A percentile compares a stretch with the other conserved stretches of the same genome.
Conservation (phyloP, 2,888 invertebrate species). For the Yponomeuta plumbellus region DNA sequence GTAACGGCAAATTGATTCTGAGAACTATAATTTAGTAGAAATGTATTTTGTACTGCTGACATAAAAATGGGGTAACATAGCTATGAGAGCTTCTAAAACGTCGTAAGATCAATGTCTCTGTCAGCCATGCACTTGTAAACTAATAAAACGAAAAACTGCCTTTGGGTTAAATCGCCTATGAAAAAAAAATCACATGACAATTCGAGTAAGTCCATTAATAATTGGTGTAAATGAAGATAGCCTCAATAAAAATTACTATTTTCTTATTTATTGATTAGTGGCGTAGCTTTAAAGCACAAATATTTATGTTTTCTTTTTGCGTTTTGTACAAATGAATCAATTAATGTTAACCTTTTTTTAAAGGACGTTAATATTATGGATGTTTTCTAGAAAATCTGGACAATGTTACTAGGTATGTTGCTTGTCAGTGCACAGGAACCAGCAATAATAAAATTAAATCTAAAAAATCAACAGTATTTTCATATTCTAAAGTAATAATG, state of each 20-base stretch:
- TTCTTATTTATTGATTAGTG: conserved; percentile 51
- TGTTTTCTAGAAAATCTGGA: not conserved
- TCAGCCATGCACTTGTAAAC: conserved; percentile 40
- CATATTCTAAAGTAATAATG: conserved; percentile 65
- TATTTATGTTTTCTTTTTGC: conserved; percentile 47
- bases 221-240: conserved; percentile 43
- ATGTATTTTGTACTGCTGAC: conserved; percentile 56
- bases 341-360: not conserved
- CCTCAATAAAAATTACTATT: conserved; percentile 32
- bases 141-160: conserved; percentile 14
- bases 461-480: conserved; percentile 52
- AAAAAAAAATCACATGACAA: conserved; percentile 21
- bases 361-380: not conserved
- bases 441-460: conserved; percentile 57
- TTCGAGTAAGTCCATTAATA: conserved; percentile 33
- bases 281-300: conserved; percentile 55
- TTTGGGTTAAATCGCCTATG: conserved; percentile 9
- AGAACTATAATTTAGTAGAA: conserved; percentile 33
- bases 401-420: not conserved
- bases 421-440: conserved; percentile 20
- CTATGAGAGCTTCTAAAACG: conserved; percentile 60
- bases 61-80: conserved; percentile 61
- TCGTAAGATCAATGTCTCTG: conserved; percentile 38
- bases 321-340: conserved; percentile 56
- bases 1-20: not conserved